Percentiles rank a stretch among this genome's conserved stretches.
Evolutionary conservation across 1,140 invertebrate species (phyloP).

Genomic region (Lycorma delicatula): DNA sequence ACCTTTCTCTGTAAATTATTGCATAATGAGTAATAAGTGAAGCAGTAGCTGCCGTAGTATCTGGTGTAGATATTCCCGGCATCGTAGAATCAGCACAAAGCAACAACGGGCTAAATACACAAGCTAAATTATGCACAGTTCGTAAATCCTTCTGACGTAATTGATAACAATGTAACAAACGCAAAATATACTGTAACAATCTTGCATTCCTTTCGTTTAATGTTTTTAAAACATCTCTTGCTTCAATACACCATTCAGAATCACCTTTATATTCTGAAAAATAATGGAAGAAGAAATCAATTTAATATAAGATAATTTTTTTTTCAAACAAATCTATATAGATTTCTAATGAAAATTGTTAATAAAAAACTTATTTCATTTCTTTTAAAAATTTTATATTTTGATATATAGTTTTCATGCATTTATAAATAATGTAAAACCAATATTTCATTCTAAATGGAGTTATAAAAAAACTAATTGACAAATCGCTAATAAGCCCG

Average conservation of each 20-base stretch:
- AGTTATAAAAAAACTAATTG: too few species aligned
- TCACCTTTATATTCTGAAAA: constrained; percentile 22
- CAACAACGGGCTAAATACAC: constrained; percentile 22
- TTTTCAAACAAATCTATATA: too few species aligned
- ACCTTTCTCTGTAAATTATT: constrained; percentile 24
- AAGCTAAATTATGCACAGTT: constrained; percentile 13
- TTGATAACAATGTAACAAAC: constrained; percentile 39
- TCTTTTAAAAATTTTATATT: too few species aligned
- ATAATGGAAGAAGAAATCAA: neutral
- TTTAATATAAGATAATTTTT: too few species aligned
- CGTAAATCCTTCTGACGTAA: neutral
- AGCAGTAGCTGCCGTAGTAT: constrained; percentile 16
- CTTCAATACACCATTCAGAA: constrained; percentile 16
- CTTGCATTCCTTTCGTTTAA: constrained; percentile 37
- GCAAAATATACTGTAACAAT: constrained; percentile 39
- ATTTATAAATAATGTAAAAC: too few species aligned
- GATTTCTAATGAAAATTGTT: too few species aligned
- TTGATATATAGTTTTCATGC: too few species aligned
- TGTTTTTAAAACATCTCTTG: constrained; percentile 25
- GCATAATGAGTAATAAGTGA: constrained; percentile 21
- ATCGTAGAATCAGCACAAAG: constrained; percentile 11
- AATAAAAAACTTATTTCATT: too few species aligned
- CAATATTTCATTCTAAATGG: too few species aligned
- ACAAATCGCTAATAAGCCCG: too few species aligned
- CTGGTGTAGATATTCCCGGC: constrained; percentile 10